phyloP scores from a whole-genome alignment of 2,888 invertebrate species.

The Xanthorhoe spadicearia region DNA sequence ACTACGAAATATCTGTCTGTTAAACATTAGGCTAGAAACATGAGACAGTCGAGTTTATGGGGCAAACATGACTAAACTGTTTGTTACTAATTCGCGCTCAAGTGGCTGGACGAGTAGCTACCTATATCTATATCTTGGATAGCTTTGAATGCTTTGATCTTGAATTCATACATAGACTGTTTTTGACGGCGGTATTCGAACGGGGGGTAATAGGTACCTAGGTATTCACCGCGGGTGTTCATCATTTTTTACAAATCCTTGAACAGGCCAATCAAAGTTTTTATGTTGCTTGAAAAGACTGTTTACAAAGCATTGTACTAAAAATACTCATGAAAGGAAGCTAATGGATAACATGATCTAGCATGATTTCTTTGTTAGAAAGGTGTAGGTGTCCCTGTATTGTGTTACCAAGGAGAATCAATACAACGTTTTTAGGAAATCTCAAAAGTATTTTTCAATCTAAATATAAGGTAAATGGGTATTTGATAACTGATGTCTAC shows the following conservation, averaged over 20 bases:
- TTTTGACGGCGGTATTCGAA: too few relatives aligned
- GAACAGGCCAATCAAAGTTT: conserved; percentile 10
- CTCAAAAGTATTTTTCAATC: neutral
- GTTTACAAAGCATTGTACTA: neutral
- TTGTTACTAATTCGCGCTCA: too few relatives aligned
- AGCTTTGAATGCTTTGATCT: too few relatives aligned
- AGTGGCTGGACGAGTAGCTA: too few relatives aligned
- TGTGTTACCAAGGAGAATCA: conserved; percentile 7
- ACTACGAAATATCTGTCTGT: neutral
- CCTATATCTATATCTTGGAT: too few relatives aligned
- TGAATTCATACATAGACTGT: too few relatives aligned
- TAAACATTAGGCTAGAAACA: conserved; percentile 5
- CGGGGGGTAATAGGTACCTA: too few relatives aligned
- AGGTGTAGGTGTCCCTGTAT: neutral
- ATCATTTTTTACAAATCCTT: conserved; percentile 21
- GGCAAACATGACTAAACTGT: conserved; percentile 11
- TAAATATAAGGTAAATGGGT: neutral
- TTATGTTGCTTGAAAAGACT: conserved; percentile 11
- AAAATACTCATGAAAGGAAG: conserved; percentile 12
- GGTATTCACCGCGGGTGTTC: too few relatives aligned
- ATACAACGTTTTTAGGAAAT: conserved; percentile 8
- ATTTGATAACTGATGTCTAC: neutral
- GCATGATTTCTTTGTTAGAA: conserved; percentile 12
- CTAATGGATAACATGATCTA: conserved; percentile 5
- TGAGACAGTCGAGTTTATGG: conserved; percentile 5